Base-by-base conservation (phyloP, 2,113 vertebrate species). In the Phoxinus phoxinus region DNA sequence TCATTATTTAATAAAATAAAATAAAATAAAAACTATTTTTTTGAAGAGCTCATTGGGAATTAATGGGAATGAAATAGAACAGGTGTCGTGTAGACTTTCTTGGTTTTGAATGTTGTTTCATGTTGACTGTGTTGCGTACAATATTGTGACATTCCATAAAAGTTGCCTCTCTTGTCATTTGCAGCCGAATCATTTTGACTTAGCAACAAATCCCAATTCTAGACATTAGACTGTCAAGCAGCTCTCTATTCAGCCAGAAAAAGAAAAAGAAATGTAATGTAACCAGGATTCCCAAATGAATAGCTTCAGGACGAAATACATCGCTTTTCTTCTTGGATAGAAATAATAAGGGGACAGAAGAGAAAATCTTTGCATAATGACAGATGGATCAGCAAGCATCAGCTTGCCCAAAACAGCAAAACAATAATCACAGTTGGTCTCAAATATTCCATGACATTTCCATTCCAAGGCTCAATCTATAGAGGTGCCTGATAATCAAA, bases 361-460 rank as follows among this genome's bases (percentile, higher is more conserved):
- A 73, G 56, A 32, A 35, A 51, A 77, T 41, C 32, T 46, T 71
- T 83, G 48, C 76, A 71, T 79, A 80, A 77, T 81, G 48, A 32
- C 30, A 87, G 65, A 82, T 83, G 71, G 61, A 90, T 78, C 69
- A 63, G 53, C 61, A 84, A 53, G 71, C 6, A 79, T 58, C 78
- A 59, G 81, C 90, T 80, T 88, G 86, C 80, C 53, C 84, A 88
- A 76, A 65, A 37, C 69, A 86, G 83, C 21, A 53, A 89, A 89
- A 87, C 86, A 90, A 93, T 86, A 88, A 87, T 77, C 88, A 84
- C 78, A 84, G 88, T 77, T 89, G 83, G 88, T 77, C 67, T 87
- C 4, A 53, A 88, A 85, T 48, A 35, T 21, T 27, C 25, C 74
- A 75, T 72, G 73, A 85, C 21, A 87, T 81, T 74, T 41, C 17